Evolutionary conservation across 2,888 invertebrate genomes (phyloP), one percentile per base, ranked within the genome.

Genomic region (Alloplasta piceator): DNA sequence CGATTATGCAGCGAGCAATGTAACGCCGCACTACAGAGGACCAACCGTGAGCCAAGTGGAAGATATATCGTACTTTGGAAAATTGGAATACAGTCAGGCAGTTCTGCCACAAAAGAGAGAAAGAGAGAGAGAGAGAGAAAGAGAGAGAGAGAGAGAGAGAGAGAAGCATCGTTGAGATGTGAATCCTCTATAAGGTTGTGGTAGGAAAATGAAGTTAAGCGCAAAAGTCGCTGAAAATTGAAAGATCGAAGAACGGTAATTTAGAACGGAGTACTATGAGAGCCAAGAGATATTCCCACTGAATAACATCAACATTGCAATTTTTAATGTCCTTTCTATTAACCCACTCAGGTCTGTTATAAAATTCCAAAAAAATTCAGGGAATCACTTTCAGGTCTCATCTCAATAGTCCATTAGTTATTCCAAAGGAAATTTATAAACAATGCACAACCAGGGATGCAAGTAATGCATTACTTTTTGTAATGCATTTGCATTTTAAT

Each of bases 51-150:
- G 88, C 89, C 89, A 89, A 89, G 86, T 86, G 75, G 80, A 84
- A 87, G 88, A 89, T 87, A 86, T 86, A 89, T 89, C 79, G 86
- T 82, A 80, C 80, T 26, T 78, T 85, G 87, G 85, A 87, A 26
- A 89, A 89, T 89, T 88, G 87, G 86, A 88, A 87, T 88, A 86
- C 85, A 87, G 80, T 78, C 82, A 75, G 55, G 66, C 26, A 58
- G 55, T 41, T 55, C 43, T 26, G 26, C 26, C 26, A 26, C 26
- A 26, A 26, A 26, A 26, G 26, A 26, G 26, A 26, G 26, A 26
- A 3, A 26, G 3, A 3, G 26, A 26, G 26, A 26, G 26, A n/a
- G n/a, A n/a, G n/a, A n/a, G n/a, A n/a, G n/a, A n/a, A n/a, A n/a
- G n/a, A n/a, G n/a, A n/a, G n/a, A n/a, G n/a, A n/a, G n/a, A n/a